phyloP scores from a whole-genome alignment of 2,797 vertebrate species.

The Anolis apletophallus region DNA sequence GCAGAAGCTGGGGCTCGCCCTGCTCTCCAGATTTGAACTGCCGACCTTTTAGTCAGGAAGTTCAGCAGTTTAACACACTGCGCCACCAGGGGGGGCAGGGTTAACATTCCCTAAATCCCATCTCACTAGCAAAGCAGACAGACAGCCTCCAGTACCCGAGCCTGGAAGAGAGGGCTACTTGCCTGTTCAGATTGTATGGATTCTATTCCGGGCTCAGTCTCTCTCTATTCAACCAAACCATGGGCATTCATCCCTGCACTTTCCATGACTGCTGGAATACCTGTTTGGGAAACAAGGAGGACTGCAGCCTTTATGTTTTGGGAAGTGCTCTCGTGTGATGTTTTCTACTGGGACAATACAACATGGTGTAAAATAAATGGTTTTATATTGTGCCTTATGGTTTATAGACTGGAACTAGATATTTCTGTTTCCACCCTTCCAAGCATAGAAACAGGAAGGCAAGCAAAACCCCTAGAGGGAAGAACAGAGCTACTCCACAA shows the following conservation, averaged over 20 bases:
- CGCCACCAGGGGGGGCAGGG: too few relatives aligned
- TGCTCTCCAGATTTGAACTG: too few relatives aligned
- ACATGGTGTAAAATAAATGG: slow-evolving; percentile 74
- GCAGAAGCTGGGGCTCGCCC: too few relatives aligned
- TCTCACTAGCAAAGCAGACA: background rate
- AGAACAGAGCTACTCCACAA: background rate
- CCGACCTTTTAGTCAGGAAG: too few relatives aligned
- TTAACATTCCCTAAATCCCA: background rate
- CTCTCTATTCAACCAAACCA: background rate
- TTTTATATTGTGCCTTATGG: slow-evolving; percentile 68
- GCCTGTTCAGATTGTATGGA: slow-evolving; percentile 35
- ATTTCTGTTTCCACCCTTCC: slow-evolving; percentile 19
- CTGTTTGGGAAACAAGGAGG: slow-evolving; percentile 12
- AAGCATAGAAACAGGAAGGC: slow-evolving; percentile 1
- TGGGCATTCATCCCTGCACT: slow-evolving; percentile 7
- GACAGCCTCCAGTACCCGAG: background rate
- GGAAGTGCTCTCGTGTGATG: slow-evolving; percentile 56
- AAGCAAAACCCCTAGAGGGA: background rate
- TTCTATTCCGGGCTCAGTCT: slow-evolving; percentile 32
- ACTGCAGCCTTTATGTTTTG: slow-evolving; percentile 53
- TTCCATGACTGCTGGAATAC: background rate
- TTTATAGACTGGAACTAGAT: slow-evolving; percentile 54
- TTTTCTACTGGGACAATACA: slow-evolving; percentile 58
- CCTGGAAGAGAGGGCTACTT: background rate
- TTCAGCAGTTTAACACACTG: too few relatives aligned